Evolutionary conservation across 2,888 invertebrate species (phyloP), one percentile per base, ranked within the genome.

Genomic region (Myopa tessellatipennis): DNA sequence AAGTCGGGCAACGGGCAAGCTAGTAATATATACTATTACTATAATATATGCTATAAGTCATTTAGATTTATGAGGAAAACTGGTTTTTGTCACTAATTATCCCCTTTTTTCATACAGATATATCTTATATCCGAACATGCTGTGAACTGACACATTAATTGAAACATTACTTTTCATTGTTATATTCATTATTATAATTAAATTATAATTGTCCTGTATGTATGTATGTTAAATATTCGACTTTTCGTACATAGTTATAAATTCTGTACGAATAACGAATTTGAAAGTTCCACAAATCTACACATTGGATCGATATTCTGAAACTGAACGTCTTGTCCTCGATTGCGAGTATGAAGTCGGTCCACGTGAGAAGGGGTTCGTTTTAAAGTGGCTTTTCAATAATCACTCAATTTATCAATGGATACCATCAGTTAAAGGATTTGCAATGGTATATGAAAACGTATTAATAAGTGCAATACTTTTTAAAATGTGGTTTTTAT

Each of bases 391-490:
- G 89, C 85, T 89, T 79, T 87, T 90, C 78, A 89, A 89, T 82
- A 89, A 89, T 82, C 86, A 88, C 80, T 87, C 87, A 78, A 89
- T 90, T 82, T 89, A 90, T 82, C 90, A 90, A 79, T 89, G 90
- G 90, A 90, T 89, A 82, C 88, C 89, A 78, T 86, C 87, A 79
- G 88, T 87, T 52, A 88, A 88, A 82, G 89, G 89, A 77, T 88
- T 86, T 81, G 88, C 90, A 82, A 86, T 89, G 87, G 89, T 89
- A 85, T 85, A 85, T 84, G 80, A 81, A 18, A 72, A 55, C 16
- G 10, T 50, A 8, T 14, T 16, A 26, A 3, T 72, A 10, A 58
- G 5, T 16, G n/a, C 55, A 7, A 72, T 14, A 16, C 40, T 26
- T 70, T 72, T 3, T 36, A 8, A 45, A 58, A 40, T 55, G 16